Conservation (phyloP, 1,140 invertebrate species). For the Drosophila varians region DNA sequence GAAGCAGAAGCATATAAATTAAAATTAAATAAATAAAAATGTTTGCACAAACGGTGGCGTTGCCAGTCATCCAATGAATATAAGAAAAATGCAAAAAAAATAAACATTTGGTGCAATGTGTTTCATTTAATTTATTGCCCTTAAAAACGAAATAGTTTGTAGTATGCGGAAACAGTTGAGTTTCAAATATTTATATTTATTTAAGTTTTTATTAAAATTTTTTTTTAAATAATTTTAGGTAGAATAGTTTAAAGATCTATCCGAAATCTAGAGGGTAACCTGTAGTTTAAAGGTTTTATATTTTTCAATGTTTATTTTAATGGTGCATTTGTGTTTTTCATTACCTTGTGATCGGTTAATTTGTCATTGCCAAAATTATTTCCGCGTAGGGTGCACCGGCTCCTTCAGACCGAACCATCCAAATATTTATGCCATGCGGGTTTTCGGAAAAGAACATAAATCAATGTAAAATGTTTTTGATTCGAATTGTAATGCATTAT, state of each 20-base stretch:
- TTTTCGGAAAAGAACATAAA: conserved; percentile 17
- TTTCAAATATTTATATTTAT: background rate
- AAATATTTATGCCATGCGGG: background rate
- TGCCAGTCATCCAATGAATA: conserved; percentile 26
- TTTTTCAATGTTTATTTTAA: conserved; percentile 8
- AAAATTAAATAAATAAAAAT: conserved; percentile 58
- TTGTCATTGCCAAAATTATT: conserved; percentile 55
- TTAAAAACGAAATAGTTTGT: conserved; percentile 6
- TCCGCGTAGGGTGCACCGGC: conserved; percentile 9
- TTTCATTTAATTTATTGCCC: conserved; percentile 5
- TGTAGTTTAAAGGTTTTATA: background rate
- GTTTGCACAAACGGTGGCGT: conserved; percentile 11
- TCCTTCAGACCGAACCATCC: background rate
- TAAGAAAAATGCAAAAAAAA: conserved; percentile 25
- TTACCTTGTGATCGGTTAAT: conserved; percentile 38
- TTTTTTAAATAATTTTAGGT: too few relatives aligned
- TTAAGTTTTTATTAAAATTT: background rate
- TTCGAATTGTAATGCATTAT: background rate
- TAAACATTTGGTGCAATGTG: conserved; percentile 22
- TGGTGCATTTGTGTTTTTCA: conserved; percentile 1
- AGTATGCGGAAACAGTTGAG: too few relatives aligned
- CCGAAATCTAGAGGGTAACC: too few relatives aligned
- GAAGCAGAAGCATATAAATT: conserved; percentile 31
- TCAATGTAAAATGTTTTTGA: conserved; percentile 21
- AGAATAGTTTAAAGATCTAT: background rate